phyloP scores from a whole-genome alignment of 2,113 vertebrate species.

The Amphiprion ocellaris region DNA sequence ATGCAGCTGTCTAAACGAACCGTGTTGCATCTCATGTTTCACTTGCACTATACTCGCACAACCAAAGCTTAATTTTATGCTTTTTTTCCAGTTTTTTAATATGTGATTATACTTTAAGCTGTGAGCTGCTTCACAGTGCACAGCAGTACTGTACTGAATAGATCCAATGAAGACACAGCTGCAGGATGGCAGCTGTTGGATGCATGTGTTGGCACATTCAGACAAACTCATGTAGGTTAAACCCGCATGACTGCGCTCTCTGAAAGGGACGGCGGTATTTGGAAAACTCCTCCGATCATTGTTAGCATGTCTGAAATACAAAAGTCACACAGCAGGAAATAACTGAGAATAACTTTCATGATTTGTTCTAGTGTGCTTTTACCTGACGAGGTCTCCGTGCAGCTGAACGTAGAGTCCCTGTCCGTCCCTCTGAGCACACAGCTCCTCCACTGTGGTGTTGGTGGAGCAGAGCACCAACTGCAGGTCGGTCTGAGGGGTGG shows the following conservation, averaged over 20 bases:
- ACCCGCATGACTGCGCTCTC: background rate
- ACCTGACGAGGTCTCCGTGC: constrained; percentile 96
- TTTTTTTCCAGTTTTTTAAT: constrained; percentile 9
- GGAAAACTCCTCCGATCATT: background rate
- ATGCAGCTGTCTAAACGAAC: constrained; percentile 39
- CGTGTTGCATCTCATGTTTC: constrained; percentile 26
- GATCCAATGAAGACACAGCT: constrained; percentile 13
- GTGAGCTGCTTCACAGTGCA: background rate
- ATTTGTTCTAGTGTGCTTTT: constrained; percentile 36
- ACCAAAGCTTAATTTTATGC: constrained; percentile 19
- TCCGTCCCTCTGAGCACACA: constrained; percentile 88
- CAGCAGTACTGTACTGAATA: background rate
- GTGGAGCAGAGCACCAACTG: constrained; percentile 93
- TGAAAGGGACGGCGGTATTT: background rate
- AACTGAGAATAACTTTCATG: background rate
- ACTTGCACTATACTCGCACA: background rate
- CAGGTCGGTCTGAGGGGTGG: constrained; percentile 86
- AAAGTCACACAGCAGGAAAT: background rate
- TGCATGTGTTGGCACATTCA: background rate
- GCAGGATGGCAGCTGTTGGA: constrained; percentile 14
- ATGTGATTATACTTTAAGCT: constrained; percentile 12
- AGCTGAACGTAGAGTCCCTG: constrained; percentile 91
- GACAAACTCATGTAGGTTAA: background rate
- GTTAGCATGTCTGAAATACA: background rate
- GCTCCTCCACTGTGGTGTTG: constrained; percentile 89